Evolutionary conservation across 2,113 vertebrate species (phyloP).

Genomic region (Tachysurus vachellii): DNA sequence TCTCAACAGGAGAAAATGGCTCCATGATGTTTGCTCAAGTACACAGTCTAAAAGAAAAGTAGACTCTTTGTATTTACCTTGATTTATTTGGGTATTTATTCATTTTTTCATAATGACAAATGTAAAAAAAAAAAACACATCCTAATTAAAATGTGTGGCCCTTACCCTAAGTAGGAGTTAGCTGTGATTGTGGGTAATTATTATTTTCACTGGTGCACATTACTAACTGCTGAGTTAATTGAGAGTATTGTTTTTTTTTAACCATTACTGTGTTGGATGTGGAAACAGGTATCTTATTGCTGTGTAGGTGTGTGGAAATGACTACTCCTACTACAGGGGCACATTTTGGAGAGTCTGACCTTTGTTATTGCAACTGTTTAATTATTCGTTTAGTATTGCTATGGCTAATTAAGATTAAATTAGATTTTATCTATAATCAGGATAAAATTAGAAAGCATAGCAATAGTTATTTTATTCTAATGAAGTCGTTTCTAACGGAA

Average conservation of each 20-base stretch:
- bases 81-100: neutral
- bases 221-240: neutral
- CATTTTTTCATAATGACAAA: too few relatives aligned
- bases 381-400: neutral
- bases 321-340: neutral
- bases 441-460: neutral
- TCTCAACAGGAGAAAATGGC: too few relatives aligned
- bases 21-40: too few relatives aligned
- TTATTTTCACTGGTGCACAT: neutral
- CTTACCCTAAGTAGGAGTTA: neutral
- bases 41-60: too few relatives aligned
- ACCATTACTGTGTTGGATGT: neutral
- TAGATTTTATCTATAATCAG: too few relatives aligned
- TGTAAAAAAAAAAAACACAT: neutral
- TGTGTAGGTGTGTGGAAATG: neutral
- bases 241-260: too few relatives aligned
- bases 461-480: too few relatives aligned
- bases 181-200: neutral
- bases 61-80: neutral
- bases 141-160: neutral
- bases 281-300: neutral
- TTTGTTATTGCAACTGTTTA: neutral
- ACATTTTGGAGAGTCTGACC: neutral
- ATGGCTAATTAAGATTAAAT: neutral
- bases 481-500: neutral